These are phyloP conservation scores for Galeruca laticollis DNA, from an alignment of 2,888 invertebrate genomes.

Conservation along the genomic window DNA sequence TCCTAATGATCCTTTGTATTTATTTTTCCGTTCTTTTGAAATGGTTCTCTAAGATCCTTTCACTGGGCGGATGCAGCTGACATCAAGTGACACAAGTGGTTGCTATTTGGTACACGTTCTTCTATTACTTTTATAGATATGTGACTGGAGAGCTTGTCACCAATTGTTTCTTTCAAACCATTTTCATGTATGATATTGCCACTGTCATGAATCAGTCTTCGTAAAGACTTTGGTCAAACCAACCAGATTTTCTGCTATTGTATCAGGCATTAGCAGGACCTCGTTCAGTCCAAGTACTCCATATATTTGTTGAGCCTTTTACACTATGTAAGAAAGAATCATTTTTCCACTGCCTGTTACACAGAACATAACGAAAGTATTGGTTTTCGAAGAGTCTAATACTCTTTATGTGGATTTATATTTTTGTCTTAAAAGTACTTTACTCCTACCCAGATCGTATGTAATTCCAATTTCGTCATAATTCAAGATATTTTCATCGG, in stretches of 20 bases:
- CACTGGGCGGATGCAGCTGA: too few species aligned
- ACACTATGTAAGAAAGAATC: constrained; percentile 25
- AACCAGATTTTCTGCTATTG: constrained; percentile 26
- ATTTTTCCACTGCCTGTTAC: constrained; percentile 18
- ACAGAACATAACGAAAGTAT: constrained; percentile 22
- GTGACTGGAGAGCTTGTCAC: too few species aligned
- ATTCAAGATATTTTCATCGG: not conserved
- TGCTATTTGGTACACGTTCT: too few species aligned
- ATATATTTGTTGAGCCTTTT: constrained; percentile 19
- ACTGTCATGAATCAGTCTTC: too few species aligned
- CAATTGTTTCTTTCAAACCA: too few species aligned
- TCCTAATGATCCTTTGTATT: too few species aligned
- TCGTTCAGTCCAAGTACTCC: constrained; percentile 25
- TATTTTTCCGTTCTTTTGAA: too few species aligned
- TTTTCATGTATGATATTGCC: too few species aligned
- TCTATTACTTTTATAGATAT: too few species aligned
- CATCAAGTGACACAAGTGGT: too few species aligned
- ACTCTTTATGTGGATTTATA: constrained; percentile 16
- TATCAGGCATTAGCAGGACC: constrained; percentile 15
- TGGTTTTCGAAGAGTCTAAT: constrained; percentile 19
- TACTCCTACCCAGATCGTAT: not conserved
- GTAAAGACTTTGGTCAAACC: too few species aligned
- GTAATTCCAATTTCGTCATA: not conserved
- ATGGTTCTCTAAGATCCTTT: too few species aligned
- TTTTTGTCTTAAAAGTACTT: not conserved